phyloP scores from a whole-genome alignment of 35 echinoderm and acorn worm genomes.

The Lytechinus pictus region DNA sequence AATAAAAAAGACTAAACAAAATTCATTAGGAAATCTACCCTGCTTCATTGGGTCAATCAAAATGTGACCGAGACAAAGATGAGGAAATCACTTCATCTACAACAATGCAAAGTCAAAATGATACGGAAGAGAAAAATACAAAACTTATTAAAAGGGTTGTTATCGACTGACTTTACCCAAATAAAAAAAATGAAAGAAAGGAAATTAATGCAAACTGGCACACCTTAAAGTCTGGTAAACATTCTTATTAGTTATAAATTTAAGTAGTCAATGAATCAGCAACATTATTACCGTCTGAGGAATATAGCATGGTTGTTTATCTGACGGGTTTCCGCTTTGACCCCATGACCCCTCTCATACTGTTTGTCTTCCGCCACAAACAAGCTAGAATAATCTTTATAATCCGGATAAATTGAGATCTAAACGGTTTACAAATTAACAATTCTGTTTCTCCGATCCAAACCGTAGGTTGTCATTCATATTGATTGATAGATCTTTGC shows the following conservation, averaged over 20 bases:
- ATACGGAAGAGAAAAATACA: background rate
- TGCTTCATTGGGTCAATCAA: no score
- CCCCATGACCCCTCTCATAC: slow-evolving; percentile 23
- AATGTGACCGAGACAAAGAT: no score
- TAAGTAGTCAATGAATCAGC: slow-evolving; percentile 1
- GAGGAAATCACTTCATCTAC: no score
- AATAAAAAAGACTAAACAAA: no score
- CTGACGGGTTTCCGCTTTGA: slow-evolving; percentile 20
- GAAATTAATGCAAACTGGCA: background rate
- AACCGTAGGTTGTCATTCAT: background rate
- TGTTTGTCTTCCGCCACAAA: slow-evolving; percentile 40
- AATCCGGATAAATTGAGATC: slow-evolving; percentile 45
- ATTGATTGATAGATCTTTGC: background rate
- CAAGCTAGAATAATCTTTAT: slow-evolving; percentile 29
- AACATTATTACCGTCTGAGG: background rate
- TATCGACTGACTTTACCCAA: background rate
- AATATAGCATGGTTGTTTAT: background rate
- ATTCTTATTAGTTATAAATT: background rate
- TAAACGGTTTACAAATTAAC: slow-evolving; percentile 48
- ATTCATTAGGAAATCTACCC: no score
- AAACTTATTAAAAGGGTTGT: background rate
- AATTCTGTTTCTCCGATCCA: slow-evolving; percentile 18
- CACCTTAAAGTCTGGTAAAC: background rate
- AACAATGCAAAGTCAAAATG: background rate
- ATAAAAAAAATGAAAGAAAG: background rate